These are phyloP conservation scores for Merluccius polli DNA, from an alignment of 2,797 vertebrate genomes.

Conservation along the genomic window DNA sequence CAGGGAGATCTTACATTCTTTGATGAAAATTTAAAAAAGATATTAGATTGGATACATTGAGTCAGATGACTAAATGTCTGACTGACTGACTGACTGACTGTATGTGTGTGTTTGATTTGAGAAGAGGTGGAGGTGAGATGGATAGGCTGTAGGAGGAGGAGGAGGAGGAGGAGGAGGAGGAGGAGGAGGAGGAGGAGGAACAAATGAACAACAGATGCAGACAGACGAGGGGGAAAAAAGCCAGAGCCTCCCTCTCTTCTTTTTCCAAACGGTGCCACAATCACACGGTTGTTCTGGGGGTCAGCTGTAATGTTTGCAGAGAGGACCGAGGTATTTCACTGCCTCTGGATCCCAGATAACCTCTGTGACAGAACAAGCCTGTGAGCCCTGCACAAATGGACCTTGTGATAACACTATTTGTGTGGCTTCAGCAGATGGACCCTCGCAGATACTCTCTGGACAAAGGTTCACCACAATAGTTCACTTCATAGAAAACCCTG, in stretches of 20 bases:
- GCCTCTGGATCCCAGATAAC: no score
- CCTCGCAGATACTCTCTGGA: no score
- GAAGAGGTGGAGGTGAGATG: not conserved
- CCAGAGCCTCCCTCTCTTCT: not conserved
- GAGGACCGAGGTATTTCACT: no score
- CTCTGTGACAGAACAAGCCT: no score
- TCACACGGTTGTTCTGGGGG: no score
- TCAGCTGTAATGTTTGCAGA: no score
- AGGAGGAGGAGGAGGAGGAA: not conserved
- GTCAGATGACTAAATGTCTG: slow-evolving; percentile 29
- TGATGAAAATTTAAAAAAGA: slow-evolving; percentile 41
- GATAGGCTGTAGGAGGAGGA: not conserved
- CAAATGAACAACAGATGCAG: not conserved
- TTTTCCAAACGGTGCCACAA: no score
- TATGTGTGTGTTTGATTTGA: not conserved
- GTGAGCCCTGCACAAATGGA: no score
- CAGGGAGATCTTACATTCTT: slow-evolving; percentile 52
- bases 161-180: not conserved
- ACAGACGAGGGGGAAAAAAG: not conserved
- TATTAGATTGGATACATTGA: slow-evolving; percentile 52
- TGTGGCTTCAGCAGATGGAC: no score
- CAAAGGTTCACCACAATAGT: no score
- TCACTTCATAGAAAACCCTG: no score
- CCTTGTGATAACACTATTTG: no score
- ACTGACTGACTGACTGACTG: slow-evolving; percentile 37